Evolutionary conservation across 2,888 invertebrate species (phyloP), one percentile per base, ranked within the genome.

Genomic region (Caenorhabditis macrosperma): DNA sequence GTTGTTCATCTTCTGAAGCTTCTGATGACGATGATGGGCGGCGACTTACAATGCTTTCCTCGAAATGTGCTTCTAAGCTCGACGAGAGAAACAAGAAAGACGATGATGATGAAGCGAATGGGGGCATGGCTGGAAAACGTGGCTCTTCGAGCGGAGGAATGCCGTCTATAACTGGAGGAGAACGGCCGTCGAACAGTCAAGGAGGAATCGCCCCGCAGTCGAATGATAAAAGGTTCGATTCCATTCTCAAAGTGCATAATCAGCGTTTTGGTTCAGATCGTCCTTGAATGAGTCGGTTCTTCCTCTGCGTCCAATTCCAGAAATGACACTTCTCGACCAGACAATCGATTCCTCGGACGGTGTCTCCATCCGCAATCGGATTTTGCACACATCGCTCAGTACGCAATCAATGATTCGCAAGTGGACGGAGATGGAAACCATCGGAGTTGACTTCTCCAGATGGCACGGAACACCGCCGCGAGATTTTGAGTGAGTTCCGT

Each of bases 1-100:
- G 96, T 64, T 96, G 96, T 90, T 96, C 96, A 87, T 96, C 96
- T 63, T 96, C 96, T 0, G 96, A 97, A 91, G 95, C 96, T 6
- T 96, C 96, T 77, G 96, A 96, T 91, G 93, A 92, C 28, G 93
- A 93, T 95, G 86, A 86, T 48, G 85, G 85, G 15, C 69, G 87
- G 4, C 69, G 86, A n/a, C 67, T 86, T 55, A 84, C 83, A 22
- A 81, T 88, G 74, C 57, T 88, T 2, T 81, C 81, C 22, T 67
- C 79, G 67, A 81, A 83, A 52, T 81, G 76, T 24, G 24, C 63
- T 4, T 28, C 67, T 20, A 76, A 72, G 38, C 61, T 75, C 41
- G 67, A 79, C 26, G 60, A 74, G 50, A 55, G 55, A 15, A 63
- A 67, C 12, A 79, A 78, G 33, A 68, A 78, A 44, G 75, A 82